Evolutionary conservation across 1,140 invertebrate genomes (phyloP).

Genomic region (Zelostemma sp.): DNA sequence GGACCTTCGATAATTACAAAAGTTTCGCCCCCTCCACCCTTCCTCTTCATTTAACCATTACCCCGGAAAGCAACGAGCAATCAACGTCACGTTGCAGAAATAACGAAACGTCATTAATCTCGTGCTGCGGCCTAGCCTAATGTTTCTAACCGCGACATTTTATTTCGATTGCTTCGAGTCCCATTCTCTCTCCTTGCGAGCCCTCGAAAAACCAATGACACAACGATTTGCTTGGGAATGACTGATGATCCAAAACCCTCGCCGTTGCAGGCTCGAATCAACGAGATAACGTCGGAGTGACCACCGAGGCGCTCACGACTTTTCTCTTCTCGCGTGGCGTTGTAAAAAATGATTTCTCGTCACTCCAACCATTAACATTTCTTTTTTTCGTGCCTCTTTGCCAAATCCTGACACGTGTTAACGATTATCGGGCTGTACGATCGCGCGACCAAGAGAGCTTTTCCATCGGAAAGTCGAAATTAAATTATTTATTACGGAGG

Average conservation of each 20-base stretch:
- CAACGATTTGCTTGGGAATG: slow-evolving; percentile 44
- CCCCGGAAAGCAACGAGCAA: background rate
- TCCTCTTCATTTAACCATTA: background rate
- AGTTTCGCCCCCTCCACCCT: background rate
- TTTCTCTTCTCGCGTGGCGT: slow-evolving; percentile 3
- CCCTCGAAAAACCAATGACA: slow-evolving; percentile 44
- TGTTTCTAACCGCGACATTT: slow-evolving; percentile 40
- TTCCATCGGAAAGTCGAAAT: too few relatives aligned
- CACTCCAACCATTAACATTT: slow-evolving; percentile 19
- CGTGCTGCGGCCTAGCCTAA: slow-evolving; percentile 41
- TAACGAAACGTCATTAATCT: slow-evolving; percentile 44
- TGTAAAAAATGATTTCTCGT: slow-evolving; percentile 27
- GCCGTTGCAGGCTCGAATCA: background rate
- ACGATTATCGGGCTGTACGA: background rate
- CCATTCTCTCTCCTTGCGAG: slow-evolving; percentile 35
- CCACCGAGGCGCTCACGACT: background rate
- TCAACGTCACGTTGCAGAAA: slow-evolving; percentile 17
- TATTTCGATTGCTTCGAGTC: slow-evolving; percentile 44
- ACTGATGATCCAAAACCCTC: slow-evolving; percentile 30
- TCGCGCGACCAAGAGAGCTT: background rate
- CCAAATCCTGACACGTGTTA: background rate
- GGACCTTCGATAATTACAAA: background rate
- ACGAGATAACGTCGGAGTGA: background rate
- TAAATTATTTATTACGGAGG: too few relatives aligned
- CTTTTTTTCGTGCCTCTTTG: background rate